phyloP scores from a whole-genome alignment of 1,140 invertebrate species.

The Cotesia chilonis region DNA sequence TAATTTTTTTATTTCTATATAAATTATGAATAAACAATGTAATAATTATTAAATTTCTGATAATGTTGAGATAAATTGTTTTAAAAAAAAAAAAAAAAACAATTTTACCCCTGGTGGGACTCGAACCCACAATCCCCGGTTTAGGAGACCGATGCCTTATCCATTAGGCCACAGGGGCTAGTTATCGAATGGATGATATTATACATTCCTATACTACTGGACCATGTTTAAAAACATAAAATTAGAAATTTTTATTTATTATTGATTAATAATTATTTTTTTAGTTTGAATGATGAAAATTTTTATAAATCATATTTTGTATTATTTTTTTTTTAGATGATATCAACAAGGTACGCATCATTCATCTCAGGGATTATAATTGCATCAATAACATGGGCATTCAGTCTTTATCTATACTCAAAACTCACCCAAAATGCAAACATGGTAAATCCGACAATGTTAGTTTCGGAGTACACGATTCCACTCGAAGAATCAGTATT shows the following conservation, averaged over 20 bases:
- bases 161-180: constrained; percentile 66
- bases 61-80: background rate
- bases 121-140: constrained; percentile 67
- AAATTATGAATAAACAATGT: too few relatives aligned
- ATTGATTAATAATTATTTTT: too few relatives aligned
- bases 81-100: constrained; percentile 7
- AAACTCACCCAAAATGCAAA: constrained; percentile 58
- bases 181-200: background rate
- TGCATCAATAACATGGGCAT: constrained; percentile 74
- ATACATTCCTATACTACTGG: background rate
- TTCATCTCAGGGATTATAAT: constrained; percentile 72
- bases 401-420: constrained; percentile 72
- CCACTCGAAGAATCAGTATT: constrained; percentile 48
- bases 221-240: background rate
- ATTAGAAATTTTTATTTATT: too few relatives aligned
- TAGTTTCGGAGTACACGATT: constrained; percentile 42
- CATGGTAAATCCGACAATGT: constrained; percentile 50
- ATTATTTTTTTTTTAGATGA: constrained; percentile 51
- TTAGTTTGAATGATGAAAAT: too few relatives aligned
- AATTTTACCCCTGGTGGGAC: constrained; percentile 62
- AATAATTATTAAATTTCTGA: too few relatives aligned
- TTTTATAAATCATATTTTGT: background rate
- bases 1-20: too few relatives aligned
- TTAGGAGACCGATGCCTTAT: constrained; percentile 67
- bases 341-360: constrained; percentile 64